Conservation (phyloP, 2,888 invertebrate genomes). For the Heliconius ismenius region DNA sequence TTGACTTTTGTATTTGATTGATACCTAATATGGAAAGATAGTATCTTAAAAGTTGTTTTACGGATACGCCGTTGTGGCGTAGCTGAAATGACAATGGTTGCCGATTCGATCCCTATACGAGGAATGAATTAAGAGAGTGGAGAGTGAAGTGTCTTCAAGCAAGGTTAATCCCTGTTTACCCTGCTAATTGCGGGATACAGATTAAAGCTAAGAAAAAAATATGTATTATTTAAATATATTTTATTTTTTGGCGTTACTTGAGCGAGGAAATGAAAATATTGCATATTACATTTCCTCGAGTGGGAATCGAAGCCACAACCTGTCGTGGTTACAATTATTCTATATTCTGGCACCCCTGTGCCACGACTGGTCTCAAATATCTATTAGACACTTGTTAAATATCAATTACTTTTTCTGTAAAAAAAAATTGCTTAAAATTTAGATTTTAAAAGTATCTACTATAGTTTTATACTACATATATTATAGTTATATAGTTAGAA, state of each 20-base stretch:
- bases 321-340: too few relatives aligned
- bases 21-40: conserved; percentile 1
- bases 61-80: neutral
- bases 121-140: neutral
- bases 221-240: too few relatives aligned
- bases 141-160: neutral
- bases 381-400: too few relatives aligned
- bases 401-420: too few relatives aligned
- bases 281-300: too few relatives aligned
- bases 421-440: too few relatives aligned
- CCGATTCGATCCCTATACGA: neutral
- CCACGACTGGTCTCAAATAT: too few relatives aligned
- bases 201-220: neutral
- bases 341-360: too few relatives aligned
- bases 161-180: neutral
- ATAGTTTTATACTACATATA: neutral
- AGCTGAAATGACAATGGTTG: neutral
- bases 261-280: too few relatives aligned
- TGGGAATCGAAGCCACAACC: too few relatives aligned
- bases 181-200: neutral
- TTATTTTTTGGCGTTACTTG: too few relatives aligned
- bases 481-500: neutral
- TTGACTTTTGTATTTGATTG: neutral
- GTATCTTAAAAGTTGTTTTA: neutral
- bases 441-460: neutral